Conservation (phyloP, 2,888 invertebrate species). For the Yponomeuta sedellus region DNA sequence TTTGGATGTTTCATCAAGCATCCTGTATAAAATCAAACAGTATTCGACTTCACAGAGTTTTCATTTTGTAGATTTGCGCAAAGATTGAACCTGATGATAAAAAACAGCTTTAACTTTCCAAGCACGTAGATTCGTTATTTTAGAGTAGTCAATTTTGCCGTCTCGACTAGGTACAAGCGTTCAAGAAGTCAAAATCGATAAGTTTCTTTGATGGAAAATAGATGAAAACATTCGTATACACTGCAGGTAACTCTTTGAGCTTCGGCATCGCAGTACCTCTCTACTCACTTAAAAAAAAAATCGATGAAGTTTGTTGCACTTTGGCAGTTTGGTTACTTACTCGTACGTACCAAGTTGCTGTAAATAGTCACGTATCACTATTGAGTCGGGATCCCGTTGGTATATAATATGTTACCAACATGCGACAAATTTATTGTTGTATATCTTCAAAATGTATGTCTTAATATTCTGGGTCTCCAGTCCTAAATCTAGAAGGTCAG, state of each 20-base stretch:
- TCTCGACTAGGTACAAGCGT: conserved; percentile 37
- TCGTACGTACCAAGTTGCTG: too few species aligned
- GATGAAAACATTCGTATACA: conserved; percentile 34
- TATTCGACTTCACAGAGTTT: background rate
- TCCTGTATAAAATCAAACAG: background rate
- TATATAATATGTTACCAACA: too few species aligned
- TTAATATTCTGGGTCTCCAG: too few species aligned
- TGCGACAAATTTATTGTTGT: too few species aligned
- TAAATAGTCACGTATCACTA: too few species aligned
- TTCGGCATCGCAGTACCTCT: background rate
- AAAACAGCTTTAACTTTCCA: conserved; percentile 29
- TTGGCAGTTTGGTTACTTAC: too few species aligned
- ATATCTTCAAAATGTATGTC: too few species aligned
- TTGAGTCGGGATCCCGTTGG: too few species aligned
- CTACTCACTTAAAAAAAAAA: background rate
- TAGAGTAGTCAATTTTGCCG: conserved; percentile 55
- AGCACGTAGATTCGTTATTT: conserved; percentile 65
- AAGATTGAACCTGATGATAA: background rate
- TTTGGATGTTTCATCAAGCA: too few species aligned
- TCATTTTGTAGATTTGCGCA: background rate
- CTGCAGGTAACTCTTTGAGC: background rate
- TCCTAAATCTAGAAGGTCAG: too few species aligned
- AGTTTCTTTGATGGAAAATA: background rate
- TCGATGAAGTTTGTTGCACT: background rate
- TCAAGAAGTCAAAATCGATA: conserved; percentile 33